Evolutionary conservation across 2,113 vertebrate species (phyloP), one percentile per base, ranked within the genome.

Genomic region (Poeciliopsis retropinna): DNA sequence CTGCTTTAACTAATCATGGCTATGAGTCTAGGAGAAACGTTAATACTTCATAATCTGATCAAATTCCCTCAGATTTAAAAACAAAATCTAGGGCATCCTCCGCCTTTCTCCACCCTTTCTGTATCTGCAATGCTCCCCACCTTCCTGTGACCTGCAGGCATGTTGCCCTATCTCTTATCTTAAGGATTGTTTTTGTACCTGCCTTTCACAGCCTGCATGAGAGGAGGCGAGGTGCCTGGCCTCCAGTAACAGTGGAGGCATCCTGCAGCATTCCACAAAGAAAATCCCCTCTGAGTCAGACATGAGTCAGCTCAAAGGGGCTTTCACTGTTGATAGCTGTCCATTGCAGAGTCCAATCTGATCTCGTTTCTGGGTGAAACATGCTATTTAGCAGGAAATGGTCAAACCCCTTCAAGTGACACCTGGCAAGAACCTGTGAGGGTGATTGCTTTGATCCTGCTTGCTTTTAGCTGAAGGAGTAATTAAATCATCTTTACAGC

Each of bases 1-100:
- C 94, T 41, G 94, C 91, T 95, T 92, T 96, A 95, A 97, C 95
- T 88, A 92, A 91, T 91, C 79, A 75, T 77, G 89, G 90, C 91
- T 91, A 90, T 91, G 89, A 92, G 83, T 89, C 89, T 90, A 86
- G 83, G 94, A 89, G 83, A 85, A 94, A 94, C 96, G 95, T 92
- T 94, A 94, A 95, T 96, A 93, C 80, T 67, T 91, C 93, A 28
- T 39, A 37, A 66, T 67, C 94, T 94, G 91, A 94, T 95, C 92
- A 95, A 86, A 82, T 87, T 67, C 70, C 88, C 88, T 93, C 90
- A 91, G 87, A 93, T 92, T 91, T 88, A 85, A 37, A 70, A 85
- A 88, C 84, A 67, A 90, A 72, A 66, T 85, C 72, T 61, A 17
- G 54, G 34, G 5, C 0, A 22, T 32, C 3, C 2, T 41, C 22